Evolutionary conservation across 2,797 vertebrate genomes (phyloP).

Genomic region (Neostethus bicornis): DNA sequence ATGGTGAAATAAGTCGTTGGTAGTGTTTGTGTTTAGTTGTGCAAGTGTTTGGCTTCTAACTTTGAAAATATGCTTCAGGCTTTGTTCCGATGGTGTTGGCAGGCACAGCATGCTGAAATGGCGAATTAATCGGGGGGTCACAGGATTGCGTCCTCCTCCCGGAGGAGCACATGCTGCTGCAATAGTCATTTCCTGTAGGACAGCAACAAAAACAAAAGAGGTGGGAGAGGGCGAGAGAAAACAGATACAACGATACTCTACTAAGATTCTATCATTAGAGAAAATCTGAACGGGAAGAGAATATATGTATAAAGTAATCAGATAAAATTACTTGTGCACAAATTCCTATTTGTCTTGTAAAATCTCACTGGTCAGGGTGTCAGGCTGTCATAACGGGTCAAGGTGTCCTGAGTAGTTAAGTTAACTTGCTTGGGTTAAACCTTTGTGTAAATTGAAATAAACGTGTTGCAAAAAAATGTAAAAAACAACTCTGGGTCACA

Average conservation of each 20-base stretch:
- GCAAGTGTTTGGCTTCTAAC: slow-evolving; percentile 58
- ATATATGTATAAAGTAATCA: too few species aligned
- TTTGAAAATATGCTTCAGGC: slow-evolving; percentile 88
- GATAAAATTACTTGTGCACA: too few species aligned
- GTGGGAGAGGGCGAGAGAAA: not conserved
- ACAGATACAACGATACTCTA: not conserved
- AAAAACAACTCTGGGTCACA: slow-evolving; percentile 3
- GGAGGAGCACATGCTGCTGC: slow-evolving; percentile 86
- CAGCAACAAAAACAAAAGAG: not conserved
- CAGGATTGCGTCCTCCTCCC: slow-evolving; percentile 87
- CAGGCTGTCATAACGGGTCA: too few species aligned
- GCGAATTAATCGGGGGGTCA: slow-evolving; percentile 86
- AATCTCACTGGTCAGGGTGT: too few species aligned
- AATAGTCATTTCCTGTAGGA: slow-evolving; percentile 82
- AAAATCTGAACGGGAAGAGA: too few species aligned
- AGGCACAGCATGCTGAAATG: slow-evolving; percentile 88
- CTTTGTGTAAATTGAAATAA: slow-evolving; percentile 13
- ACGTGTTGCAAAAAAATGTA: slow-evolving; percentile 3
- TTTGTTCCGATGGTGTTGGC: slow-evolving; percentile 85
- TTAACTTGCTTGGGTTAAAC: too few species aligned
- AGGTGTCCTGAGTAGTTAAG: too few species aligned
- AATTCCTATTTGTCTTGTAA: too few species aligned
- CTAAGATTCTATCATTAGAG: too few species aligned
- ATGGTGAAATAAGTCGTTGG: not conserved
- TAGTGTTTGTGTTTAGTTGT: not conserved